Base-by-base conservation (phyloP, 2,797 vertebrate species). In the Zenarchopterus dispar region DNA sequence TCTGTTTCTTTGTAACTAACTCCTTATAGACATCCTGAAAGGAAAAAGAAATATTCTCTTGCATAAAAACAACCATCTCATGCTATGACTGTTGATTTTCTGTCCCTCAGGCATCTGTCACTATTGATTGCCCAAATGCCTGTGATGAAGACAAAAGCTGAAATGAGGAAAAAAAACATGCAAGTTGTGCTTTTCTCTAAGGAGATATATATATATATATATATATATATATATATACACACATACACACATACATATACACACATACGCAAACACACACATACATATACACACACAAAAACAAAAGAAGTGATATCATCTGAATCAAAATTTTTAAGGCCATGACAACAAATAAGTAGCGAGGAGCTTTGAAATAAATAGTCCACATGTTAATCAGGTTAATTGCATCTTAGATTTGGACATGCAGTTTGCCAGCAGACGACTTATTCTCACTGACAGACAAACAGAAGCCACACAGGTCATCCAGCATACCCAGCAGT, bases 401-500 rank as follows among this genome's bases (percentile, higher is more conserved):
- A 66, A 75, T 59, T 1, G 15, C 1, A 21, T 18, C 52, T 47
- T n/a, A 54, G 48, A 66, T 2, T 3, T 9, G 5, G 19, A 61
- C 63, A 58, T 47, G 41, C 50, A 59, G 36, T 39, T 16, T 15
- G 13, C 36, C 36, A 39, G 36, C 11, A 39, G 36, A 39, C 13
- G 13, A 39, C 15, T 39, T 5, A 15, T 13, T 39, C 28, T 8
- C 28, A 28, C 28, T 5, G 36, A 36, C 2, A 21, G 47, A 68
- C 56, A 59, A 61, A 75, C 45, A 62, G 52, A 78, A 74, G 41
- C 44, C 31, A 6, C 44, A 51, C 46, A 43, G 44, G 19, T 41
- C 28, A 33, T 26, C 53, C 21, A 28, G 39, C 26, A 22, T 16
- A 24, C 69, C 17, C 31, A 73, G 45, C 50, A 74, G 82, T 84